Evolutionary conservation across 1,140 invertebrate species (phyloP), one percentile per base, ranked within the genome.

Genomic region (Amphibalanus amphitrite): DNA sequence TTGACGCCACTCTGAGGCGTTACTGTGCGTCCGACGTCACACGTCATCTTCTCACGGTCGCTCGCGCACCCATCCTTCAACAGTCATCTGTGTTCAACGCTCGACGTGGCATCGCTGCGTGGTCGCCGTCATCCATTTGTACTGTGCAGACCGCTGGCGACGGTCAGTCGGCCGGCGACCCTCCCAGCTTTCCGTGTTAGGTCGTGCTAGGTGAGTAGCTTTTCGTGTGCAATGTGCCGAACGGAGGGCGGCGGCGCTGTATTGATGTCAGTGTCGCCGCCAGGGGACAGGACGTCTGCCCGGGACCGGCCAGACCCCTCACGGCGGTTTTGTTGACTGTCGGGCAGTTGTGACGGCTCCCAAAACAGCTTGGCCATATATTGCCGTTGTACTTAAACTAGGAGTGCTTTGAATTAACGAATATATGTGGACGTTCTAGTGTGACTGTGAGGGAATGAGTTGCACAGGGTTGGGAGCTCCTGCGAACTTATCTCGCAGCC

Each of bases 371-470:
- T 59, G 1, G 47, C 47, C 47, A 59, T 59, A 59, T 59, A 59
- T 59, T 59, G 47, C 47, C 47, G 47, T 59, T 23, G 47, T 59
- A 59, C 47, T 59, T 59, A 59, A 59, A 59, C 1, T 59, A 59
- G 47, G 47, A 59, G 47, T 59, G 47, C 47, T 59, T 59, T 59
- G 47, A 59, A 59, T 59, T 59, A 59, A 59, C 47, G 47, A 59
- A 59, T 59, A 59, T 20, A 59, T 20, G 47, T 59, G 6, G 47
- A 59, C 47, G 47, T 59, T 20, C 3, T 8, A 59, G 10, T 1
- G 10, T 8, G 47, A 20, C 10, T 59, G 4, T 38, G 33, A 4
- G 33, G 33, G n/a, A n/a, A n/a, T n/a, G n/a, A n/a, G n/a, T n/a
- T n/a, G n/a, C n/a, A n/a, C n/a, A n/a, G n/a, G n/a, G n/a, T n/a